phyloP scores from a whole-genome alignment of 2,113 vertebrate genomes.

The Microcebus lehilahytsara region DNA sequence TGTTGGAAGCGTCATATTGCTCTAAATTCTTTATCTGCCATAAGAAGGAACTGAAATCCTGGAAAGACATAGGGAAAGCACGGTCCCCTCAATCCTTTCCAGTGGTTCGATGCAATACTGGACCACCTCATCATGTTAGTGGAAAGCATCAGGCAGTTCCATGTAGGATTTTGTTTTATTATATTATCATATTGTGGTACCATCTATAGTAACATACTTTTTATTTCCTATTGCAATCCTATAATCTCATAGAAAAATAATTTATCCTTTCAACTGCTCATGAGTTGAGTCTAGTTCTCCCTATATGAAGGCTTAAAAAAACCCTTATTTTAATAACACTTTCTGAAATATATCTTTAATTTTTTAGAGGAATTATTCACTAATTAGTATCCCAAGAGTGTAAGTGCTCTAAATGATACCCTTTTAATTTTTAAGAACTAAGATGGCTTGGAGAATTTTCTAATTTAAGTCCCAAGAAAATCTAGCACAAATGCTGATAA shows the following conservation, averaged over 20 bases:
- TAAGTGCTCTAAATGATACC: background rate
- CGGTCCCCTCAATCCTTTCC: background rate
- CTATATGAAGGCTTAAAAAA: background rate
- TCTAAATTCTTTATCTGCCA: background rate
- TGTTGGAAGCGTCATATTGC: background rate
- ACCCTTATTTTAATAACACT: background rate
- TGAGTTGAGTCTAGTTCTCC: background rate
- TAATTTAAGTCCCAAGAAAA: background rate
- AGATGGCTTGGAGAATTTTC: background rate
- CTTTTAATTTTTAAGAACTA: conserved; percentile 39
- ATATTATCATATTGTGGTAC: background rate
- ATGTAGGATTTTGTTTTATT: background rate
- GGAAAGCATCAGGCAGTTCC: background rate
- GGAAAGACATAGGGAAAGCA: background rate
- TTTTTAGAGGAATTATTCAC: conserved; percentile 45
- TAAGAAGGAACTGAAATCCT: background rate
- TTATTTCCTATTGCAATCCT: background rate
- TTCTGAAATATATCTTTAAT: conserved; percentile 48
- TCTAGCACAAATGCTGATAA: background rate
- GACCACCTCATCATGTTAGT: background rate
- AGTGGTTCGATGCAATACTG: background rate
- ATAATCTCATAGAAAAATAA: background rate
- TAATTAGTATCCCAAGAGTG: conserved; percentile 26
- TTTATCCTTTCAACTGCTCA: background rate
- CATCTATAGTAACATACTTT: background rate